Evolutionary conservation across 2,888 invertebrate genomes (phyloP).

Genomic region (Apamea sordens): DNA sequence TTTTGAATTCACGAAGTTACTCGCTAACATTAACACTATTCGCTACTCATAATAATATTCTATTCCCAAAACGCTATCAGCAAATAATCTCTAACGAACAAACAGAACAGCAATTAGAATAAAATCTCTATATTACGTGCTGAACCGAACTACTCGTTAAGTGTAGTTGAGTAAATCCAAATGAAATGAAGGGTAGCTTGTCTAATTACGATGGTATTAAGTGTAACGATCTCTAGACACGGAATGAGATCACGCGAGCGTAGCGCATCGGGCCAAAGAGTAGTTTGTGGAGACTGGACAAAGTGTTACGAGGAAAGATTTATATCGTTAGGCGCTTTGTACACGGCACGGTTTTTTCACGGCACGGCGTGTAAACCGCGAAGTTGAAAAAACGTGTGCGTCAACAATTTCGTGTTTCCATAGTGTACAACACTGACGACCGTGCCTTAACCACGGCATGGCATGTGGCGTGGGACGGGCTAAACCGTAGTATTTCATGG

Average conservation of each 20-base stretch:
- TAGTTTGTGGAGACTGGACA: slow-evolving; percentile 29
- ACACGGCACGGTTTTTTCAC: neutral
- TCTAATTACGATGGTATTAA: slow-evolving; percentile 77
- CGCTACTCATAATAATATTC: slow-evolving; percentile 3
- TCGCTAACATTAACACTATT: neutral
- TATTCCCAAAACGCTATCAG: slow-evolving; percentile 10
- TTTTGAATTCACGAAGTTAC: slow-evolving; percentile 11
- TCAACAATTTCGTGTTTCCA: neutral
- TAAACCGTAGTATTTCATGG: neutral
- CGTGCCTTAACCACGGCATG: no score
- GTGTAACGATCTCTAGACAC: slow-evolving; percentile 75
- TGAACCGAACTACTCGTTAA: slow-evolving; percentile 61
- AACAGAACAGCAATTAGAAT: slow-evolving; percentile 52
- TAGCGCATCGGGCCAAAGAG: slow-evolving; percentile 35
- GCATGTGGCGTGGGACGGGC: no score
- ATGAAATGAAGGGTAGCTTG: slow-evolving; percentile 75
- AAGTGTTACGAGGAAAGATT: neutral
- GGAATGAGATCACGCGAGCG: slow-evolving; percentile 75
- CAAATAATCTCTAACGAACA: slow-evolving; percentile 24
- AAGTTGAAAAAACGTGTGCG: neutral
- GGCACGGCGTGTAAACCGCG: neutral
- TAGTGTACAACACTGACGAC: neutral
- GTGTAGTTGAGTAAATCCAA: slow-evolving; percentile 71
- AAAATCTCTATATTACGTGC: slow-evolving; percentile 68
- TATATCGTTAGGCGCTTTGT: neutral